Conservation (phyloP, 2,113 vertebrate species). For the Camelus bactrianus region DNA sequence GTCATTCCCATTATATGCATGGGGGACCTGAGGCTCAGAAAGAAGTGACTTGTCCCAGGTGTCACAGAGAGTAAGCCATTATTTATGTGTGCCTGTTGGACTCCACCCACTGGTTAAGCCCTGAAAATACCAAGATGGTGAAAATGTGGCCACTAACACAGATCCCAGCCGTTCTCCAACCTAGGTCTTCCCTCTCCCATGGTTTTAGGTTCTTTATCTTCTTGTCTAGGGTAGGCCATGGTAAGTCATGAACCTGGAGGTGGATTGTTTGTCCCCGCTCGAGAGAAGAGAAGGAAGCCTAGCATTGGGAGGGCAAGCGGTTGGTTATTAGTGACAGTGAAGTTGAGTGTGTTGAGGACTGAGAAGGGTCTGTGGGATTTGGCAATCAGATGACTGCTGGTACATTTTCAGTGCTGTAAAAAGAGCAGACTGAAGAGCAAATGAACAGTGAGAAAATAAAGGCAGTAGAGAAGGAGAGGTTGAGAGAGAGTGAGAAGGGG, state of each 20-base stretch:
- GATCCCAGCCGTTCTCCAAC: neutral
- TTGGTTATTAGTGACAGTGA: neutral
- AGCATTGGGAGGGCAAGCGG: neutral
- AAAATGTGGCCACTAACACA: neutral
- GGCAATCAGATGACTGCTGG: neutral
- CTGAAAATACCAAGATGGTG: slow-evolving; percentile 26
- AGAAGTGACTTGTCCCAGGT: neutral
- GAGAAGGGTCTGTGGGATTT: slow-evolving; percentile 19
- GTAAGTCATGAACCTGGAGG: neutral
- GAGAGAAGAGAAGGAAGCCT: slow-evolving; percentile 30
- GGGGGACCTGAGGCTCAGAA: neutral
- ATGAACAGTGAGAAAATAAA: slow-evolving; percentile 48
- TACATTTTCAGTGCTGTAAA: slow-evolving; percentile 46
- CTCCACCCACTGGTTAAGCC: neutral
- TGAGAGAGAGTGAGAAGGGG: neutral
- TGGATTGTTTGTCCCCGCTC: neutral
- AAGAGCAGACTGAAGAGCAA: slow-evolving; percentile 7
- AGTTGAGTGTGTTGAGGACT: neutral
- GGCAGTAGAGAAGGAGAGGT: neutral
- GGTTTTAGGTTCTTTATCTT: slow-evolving; percentile 38
- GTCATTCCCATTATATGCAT: neutral
- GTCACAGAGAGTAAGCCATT: neutral
- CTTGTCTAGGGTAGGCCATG: neutral
- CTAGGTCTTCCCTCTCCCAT: neutral
- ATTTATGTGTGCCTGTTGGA: slow-evolving; percentile 18